Conservation (phyloP, 2,113 vertebrate genomes). For the Ailurus styani region DNA sequence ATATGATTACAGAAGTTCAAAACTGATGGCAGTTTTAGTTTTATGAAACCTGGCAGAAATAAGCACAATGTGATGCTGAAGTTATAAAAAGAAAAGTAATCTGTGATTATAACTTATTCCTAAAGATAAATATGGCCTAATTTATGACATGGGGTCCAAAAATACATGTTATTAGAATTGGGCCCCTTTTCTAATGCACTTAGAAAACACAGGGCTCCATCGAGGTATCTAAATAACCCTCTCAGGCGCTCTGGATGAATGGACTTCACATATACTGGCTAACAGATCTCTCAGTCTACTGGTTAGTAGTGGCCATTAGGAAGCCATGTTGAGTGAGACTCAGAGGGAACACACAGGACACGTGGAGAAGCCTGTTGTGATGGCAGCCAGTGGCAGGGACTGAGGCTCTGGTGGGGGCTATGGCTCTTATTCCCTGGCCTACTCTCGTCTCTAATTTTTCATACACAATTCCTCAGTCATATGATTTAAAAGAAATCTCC, state of each 20-base stretch:
- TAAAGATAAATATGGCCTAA: background rate
- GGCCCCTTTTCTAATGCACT: background rate
- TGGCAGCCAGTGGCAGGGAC: background rate
- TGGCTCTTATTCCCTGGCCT: background rate
- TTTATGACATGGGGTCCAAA: background rate
- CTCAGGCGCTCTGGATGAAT: background rate
- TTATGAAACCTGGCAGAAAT: background rate
- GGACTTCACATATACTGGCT: background rate
- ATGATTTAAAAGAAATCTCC: background rate
- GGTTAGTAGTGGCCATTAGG: background rate
- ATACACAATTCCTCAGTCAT: background rate
- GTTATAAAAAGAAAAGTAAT: background rate
- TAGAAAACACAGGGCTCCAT: background rate
- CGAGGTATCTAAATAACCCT: background rate
- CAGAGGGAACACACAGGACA: background rate
- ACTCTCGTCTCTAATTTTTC: background rate
- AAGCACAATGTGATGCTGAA: background rate
- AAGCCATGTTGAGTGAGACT: background rate
- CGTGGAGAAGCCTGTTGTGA: fast-evolving
- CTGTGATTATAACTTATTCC: background rate
- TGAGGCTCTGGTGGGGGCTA: fast-evolving
- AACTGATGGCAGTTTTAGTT: background rate
- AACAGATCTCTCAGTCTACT: background rate
- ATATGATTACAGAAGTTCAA: background rate
- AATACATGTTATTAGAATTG: background rate